phyloP scores from a whole-genome alignment of 2,113 vertebrate species.

The Paralichthys olivaceus region DNA sequence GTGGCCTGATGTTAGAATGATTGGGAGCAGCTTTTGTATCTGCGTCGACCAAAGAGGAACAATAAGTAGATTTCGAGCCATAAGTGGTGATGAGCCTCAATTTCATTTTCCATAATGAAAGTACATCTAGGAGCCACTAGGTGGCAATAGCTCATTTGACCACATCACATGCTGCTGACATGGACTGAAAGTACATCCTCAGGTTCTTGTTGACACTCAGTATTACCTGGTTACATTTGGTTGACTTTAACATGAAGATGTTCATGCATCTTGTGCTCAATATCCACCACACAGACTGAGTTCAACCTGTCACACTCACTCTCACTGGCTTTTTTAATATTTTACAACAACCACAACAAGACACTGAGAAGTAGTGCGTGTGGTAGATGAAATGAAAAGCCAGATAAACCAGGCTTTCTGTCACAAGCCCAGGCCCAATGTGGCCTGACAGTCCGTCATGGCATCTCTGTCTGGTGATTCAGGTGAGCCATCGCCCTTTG shows the following conservation, averaged over 20 bases:
- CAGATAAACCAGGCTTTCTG: constrained; percentile 8
- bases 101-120: constrained; percentile 25
- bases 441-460: constrained; percentile 18
- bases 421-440: not conserved
- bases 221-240: too few species aligned
- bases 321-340: not conserved
- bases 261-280: too few species aligned
- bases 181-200: not conserved
- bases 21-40: constrained; percentile 61
- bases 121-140: constrained; percentile 49
- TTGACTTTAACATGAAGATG: too few species aligned
- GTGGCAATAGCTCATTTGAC: constrained; percentile 51
- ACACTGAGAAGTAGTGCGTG: not conserved
- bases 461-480: constrained; percentile 38
- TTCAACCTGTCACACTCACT: not conserved
- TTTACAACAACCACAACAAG: not conserved
- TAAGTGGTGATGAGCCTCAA: constrained; percentile 35
- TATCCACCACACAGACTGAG: not conserved
- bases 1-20: constrained; percentile 60
- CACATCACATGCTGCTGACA: not conserved
- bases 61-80: constrained; percentile 47
- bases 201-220: not conserved
- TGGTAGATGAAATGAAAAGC: not conserved
- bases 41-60: constrained; percentile 42
- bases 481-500: constrained; percentile 64